These are phyloP conservation scores for Rhinogobio ventralis DNA, from an alignment of 2,797 vertebrate species.

Conservation along the genomic window DNA sequence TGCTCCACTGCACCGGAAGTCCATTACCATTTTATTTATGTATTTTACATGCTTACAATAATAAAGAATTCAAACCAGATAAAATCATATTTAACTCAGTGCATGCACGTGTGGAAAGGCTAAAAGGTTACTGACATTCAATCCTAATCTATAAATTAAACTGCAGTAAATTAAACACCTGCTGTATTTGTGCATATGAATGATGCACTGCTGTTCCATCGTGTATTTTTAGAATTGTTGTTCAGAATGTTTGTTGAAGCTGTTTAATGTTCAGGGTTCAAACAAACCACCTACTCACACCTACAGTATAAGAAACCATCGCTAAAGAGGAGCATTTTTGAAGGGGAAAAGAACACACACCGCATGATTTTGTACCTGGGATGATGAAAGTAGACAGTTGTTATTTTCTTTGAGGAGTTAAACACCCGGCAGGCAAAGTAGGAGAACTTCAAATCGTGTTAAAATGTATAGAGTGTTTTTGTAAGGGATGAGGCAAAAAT, in stretches of 20 bases:
- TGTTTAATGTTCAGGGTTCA: slow-evolving; percentile 44
- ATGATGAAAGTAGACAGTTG: slow-evolving; percentile 48
- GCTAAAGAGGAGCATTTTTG: slow-evolving; percentile 5
- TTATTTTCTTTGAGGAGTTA: slow-evolving; percentile 30
- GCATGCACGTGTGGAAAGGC: not conserved
- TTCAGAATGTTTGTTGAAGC: slow-evolving; percentile 31
- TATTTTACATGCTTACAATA: not conserved
- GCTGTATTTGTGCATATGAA: slow-evolving; percentile 28
- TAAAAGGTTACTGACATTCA: not conserved
- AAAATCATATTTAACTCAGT: not conserved
- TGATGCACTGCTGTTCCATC: slow-evolving; percentile 4
- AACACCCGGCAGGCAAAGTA: slow-evolving; percentile 33
- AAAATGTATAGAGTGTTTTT: not conserved
- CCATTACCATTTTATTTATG: not conserved
- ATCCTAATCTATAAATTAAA: not conserved
- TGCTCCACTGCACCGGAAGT: too few relatives aligned
- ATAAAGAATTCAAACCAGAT: not conserved
- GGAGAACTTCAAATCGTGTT: slow-evolving; percentile 35
- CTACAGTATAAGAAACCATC: not conserved
- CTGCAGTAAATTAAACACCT: not conserved
- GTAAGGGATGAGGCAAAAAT: slow-evolving; percentile 16
- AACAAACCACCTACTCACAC: slow-evolving; percentile 34
- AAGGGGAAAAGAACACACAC: not conserved
- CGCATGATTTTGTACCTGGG: not conserved
- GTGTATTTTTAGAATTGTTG: slow-evolving; percentile 15